phyloP scores from a whole-genome alignment of 2,888 invertebrate genomes.

The Mesochorus sp. region DNA sequence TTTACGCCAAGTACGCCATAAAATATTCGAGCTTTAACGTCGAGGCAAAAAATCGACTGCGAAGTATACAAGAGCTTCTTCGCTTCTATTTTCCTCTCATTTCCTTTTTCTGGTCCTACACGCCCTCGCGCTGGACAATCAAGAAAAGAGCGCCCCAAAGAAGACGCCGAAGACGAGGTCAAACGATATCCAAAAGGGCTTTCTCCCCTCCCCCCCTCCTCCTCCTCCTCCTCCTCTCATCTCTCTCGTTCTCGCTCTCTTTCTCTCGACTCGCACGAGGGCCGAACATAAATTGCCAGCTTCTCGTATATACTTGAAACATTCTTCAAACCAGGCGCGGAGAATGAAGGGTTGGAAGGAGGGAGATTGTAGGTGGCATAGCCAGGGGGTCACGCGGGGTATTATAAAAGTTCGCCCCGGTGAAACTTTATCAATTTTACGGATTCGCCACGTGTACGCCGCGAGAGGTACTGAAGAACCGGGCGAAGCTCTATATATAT shows the following conservation, averaged over 20 bases:
- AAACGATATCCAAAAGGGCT: conserved; percentile 35
- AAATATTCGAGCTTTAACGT: conserved; percentile 6
- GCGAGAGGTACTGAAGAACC: conserved; percentile 45
- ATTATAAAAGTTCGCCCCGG: conserved; percentile 79
- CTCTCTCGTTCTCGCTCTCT: neutral
- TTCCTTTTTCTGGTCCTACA: conserved; percentile 1
- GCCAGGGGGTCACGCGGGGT: conserved; percentile 65
- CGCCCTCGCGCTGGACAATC: neutral
- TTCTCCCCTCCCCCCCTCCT: neutral
- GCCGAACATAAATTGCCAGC: conserved; percentile 78
- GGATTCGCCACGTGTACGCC: conserved; percentile 75
- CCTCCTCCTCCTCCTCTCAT: neutral
- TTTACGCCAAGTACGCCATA: conserved; percentile 3
- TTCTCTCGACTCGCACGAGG: conserved; percentile 25
- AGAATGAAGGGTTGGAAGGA: conserved; percentile 12
- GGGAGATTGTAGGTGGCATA: conserved; percentile 48
- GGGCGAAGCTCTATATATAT: conserved; percentile 15
- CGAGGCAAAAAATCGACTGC: conserved; percentile 18
- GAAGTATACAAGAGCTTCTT: conserved; percentile 17
- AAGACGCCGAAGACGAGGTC: conserved; percentile 34
- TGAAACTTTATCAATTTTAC: conserved; percentile 81
- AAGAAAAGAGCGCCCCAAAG: conserved; percentile 23
- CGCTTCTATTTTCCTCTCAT: neutral
- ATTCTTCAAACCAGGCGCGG: conserved; percentile 71
- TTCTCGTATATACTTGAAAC: conserved; percentile 77